phyloP scores from a whole-genome alignment of 2,797 vertebrate genomes.

The Bradypodion pumilum region DNA sequence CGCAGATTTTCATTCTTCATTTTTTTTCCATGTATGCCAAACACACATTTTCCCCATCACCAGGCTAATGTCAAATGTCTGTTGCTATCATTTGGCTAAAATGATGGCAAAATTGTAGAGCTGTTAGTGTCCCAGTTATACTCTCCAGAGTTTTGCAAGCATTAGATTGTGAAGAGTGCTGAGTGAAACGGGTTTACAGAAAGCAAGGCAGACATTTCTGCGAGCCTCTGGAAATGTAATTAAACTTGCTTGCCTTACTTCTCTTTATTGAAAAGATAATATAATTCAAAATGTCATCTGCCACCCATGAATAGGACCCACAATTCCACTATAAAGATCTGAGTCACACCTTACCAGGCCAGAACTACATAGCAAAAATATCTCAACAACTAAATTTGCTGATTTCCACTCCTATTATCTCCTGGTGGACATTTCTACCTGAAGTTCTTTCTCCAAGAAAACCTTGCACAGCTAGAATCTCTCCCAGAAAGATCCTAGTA shows the following conservation, averaged over 20 bases:
- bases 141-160: background rate
- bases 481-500: background rate
- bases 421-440: background rate
- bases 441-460: background rate
- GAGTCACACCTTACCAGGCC: slow-evolving; percentile 2
- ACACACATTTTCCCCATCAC: background rate
- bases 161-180: background rate
- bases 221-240: slow-evolving; percentile 20
- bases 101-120: background rate
- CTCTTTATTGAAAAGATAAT: background rate
- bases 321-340: background rate
- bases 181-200: background rate
- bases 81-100: background rate
- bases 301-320: background rate
- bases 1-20: background rate
- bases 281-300: slow-evolving; percentile 1
- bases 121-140: background rate
- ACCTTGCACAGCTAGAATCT: background rate
- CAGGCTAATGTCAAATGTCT: background rate
- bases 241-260: slow-evolving; percentile 5
- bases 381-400: background rate
- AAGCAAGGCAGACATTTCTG: background rate
- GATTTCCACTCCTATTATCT: background rate
- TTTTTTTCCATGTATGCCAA: background rate
- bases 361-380: background rate